Evolutionary conservation across 2,797 vertebrate genomes (phyloP).

Genomic region (Hydrocynus forskahlii): DNA sequence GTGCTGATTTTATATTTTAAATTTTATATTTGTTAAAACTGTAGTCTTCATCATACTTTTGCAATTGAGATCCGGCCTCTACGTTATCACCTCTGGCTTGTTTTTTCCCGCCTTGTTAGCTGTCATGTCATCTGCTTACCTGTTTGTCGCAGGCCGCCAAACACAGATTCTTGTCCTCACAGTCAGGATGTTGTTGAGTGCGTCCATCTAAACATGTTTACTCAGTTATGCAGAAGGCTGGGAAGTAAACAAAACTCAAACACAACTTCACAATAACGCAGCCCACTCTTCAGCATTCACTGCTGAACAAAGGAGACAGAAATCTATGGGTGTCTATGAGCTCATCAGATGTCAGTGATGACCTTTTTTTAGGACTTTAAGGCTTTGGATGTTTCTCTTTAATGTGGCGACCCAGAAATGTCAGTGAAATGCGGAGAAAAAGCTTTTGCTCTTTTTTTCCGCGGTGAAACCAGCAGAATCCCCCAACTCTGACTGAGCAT

Average conservation of each 20-base stretch:
- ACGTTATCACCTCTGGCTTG: background rate
- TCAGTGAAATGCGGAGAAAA: slow-evolving; percentile 35
- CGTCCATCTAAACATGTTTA: background rate
- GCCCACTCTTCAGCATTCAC: background rate
- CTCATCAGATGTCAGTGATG: background rate
- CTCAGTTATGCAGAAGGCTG: background rate
- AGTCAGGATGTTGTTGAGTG: background rate
- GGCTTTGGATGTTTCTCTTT: slow-evolving; percentile 2
- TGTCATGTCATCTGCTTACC: background rate
- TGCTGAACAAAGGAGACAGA: background rate
- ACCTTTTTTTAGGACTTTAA: background rate
- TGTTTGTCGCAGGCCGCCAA: background rate
- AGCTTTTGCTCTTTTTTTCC: background rate
- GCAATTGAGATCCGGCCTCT: background rate
- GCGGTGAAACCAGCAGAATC: slow-evolving; percentile 15
- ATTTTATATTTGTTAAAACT: too few relatives aligned
- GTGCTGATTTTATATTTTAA: too few relatives aligned
- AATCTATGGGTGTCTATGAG: background rate
- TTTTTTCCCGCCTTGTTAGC: slow-evolving; percentile 11
- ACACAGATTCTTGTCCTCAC: background rate
- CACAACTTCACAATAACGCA: background rate
- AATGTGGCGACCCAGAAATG: slow-evolving; percentile 34
- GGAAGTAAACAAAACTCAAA: background rate
- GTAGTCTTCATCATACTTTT: background rate
- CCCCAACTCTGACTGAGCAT: slow-evolving; percentile 14